Base-by-base conservation (phyloP, 2,797 vertebrate species). In the Coregonus sp. region DNA sequence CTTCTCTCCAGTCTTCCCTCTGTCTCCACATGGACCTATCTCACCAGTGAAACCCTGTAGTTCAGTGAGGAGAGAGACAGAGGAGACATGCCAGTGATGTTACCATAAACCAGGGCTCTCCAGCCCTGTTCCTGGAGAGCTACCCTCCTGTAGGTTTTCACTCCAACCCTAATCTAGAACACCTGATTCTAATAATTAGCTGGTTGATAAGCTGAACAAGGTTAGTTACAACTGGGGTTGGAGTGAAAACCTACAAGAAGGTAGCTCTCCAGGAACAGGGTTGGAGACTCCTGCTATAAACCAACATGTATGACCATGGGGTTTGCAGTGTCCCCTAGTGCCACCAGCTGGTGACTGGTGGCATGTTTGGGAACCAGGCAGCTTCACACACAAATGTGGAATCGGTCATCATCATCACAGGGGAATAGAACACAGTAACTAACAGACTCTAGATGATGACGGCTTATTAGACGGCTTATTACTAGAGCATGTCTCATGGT, bases 11-110 rank as follows among this genome's bases (percentile, higher is more conserved):
- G 90, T 72, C 67, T 79, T 75, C 75, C 95, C 95, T 88, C 83
- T 91, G 81, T 94, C 89, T 18, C 96, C 96, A 70, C 0, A 75
- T 0, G 88, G 83, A 4, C 96, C 96, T 29, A 90, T 85, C 76
- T 87, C 85, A 25, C 95, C 96, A 37, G 84, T 12, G 74, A 94
- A 94, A 29, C 96, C 96, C 95, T 96, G 79, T 4, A 73, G 72
- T 66, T 51, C 25, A 82, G 59, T 12, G 14, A 35, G 76, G 50
- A 85, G 29, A 75, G n/a, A 78, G 16, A 33, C 16, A 78, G 25
- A 4, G n/a, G 14, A 69, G 18, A 54, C 1, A 20, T 51, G 37
- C 16, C 15, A 70, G 18, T 9, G 29, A 47, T n/a, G 35, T 5
- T 70, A 70, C 35, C 5, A 59, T 59, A 59, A 18, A 59, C 56